Evolutionary conservation across 2,888 invertebrate species (phyloP).

Genomic region (Asteroscopus sphinx): DNA sequence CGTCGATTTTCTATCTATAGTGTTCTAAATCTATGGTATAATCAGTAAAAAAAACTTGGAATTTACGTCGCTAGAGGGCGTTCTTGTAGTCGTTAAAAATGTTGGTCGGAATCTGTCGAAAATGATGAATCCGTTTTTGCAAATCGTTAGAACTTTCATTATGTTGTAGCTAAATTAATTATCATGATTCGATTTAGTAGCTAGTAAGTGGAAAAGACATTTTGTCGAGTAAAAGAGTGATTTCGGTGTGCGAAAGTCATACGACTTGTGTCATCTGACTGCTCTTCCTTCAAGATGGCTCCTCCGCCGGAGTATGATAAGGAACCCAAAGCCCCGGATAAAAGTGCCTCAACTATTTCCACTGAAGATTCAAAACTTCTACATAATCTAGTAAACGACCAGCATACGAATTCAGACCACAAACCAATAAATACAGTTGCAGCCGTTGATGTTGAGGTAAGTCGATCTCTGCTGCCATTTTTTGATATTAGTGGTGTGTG

Average conservation of each 20-base stretch:
- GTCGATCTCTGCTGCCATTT: conserved; percentile 69
- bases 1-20: too few relatives aligned
- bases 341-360: conserved; percentile 84
- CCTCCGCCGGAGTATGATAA: conserved; percentile 94
- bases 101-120: conserved; percentile 84
- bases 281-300: conserved; percentile 92
- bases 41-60: conserved; percentile 35
- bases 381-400: conserved; percentile 80
- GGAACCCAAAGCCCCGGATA: conserved; percentile 94
- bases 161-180: conserved; percentile 74
- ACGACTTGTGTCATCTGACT: conserved; percentile 90
- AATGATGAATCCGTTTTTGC: conserved; percentile 83
- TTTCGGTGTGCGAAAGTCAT: conserved; percentile 86
- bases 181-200: conserved; percentile 81
- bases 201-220: conserved; percentile 73
- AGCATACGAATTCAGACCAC: conserved; percentile 80
- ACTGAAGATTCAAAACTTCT: conserved; percentile 86
- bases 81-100: conserved; percentile 80
- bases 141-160: conserved; percentile 81
- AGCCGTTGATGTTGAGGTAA: conserved; percentile 84
- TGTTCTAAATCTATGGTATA: conserved; percentile 18
- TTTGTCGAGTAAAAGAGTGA: conserved; percentile 76
- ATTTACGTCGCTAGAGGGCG: conserved; percentile 66
- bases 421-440: conserved; percentile 74
- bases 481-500: conserved; percentile 43